Evolutionary conservation across 2,113 vertebrate species (phyloP), one percentile per base, ranked within the genome.

Genomic region (Pseudonaja textilis): DNA sequence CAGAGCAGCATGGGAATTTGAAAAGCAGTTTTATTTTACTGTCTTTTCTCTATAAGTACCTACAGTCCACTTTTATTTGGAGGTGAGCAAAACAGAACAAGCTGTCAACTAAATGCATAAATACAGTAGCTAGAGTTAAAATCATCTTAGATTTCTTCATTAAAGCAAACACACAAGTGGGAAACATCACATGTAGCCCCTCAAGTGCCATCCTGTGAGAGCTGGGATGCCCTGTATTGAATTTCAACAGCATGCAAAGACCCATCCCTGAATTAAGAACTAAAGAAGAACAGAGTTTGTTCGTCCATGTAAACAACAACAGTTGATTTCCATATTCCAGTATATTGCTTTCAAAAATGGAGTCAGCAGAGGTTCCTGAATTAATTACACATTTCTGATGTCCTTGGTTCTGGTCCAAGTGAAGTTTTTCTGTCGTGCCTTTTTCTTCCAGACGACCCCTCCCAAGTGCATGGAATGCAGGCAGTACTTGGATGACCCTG

Each of bases 401-500:
- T 16, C 52, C 20, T 55, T 52, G 10, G 1, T n/a, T 34, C 26
- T 50, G 8, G 42, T 87, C 56, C 47, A 2, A 0, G 0, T 45
- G 0, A 23, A 0, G 0, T 12, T 6, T 47, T 3, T 10, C 55
- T 29, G 3, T 50, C 26, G 1, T 88, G 9, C 3, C 5, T n/a
- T 52, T 26, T 56, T 4, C 54, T 90, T 90, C 0, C 93, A 99
- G 99, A 97, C 97, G 0, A 98, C 98, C 0, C 98, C 98, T 2
- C 98, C 98, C 0, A 99, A 98, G 96, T 99, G 99, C 87, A 10
- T 96, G 1, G 98, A 99, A 96, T 99, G 99, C 89, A 97, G 98
- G 1, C 99, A 99, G 95, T 99, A 98, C 96, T 96, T 99, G 92
- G 99, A 99, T 6, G 99, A 99, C 89, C 97, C 98, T 0, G 98